These are phyloP conservation scores for Phania funesta DNA, from an alignment of 2,888 invertebrate species.

Conservation along the genomic window DNA sequence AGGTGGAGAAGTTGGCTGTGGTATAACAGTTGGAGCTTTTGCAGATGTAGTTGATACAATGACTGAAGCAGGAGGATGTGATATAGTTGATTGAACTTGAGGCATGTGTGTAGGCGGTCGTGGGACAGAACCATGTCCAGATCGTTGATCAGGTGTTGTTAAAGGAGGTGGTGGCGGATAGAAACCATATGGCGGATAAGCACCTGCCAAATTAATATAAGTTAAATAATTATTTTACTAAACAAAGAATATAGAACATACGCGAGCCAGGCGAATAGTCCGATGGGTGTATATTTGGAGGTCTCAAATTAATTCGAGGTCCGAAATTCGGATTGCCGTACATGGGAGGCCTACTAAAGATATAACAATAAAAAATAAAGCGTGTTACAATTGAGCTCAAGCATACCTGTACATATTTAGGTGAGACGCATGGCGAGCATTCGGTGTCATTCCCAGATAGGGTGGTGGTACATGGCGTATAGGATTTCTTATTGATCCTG, in stretches of 20 bases:
- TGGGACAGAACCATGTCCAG: conserved; percentile 23
- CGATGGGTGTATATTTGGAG: conserved; percentile 71
- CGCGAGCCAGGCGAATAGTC: conserved; percentile 76
- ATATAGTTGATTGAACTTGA: conserved; percentile 9
- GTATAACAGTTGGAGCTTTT: conserved; percentile 56
- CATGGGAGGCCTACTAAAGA: conserved; percentile 73
- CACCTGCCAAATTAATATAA: conserved; percentile 66
- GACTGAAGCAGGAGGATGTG: conserved; percentile 71
- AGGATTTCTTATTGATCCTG: conserved; percentile 42
- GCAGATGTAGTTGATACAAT: conserved; percentile 73
- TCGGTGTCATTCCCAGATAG: conserved; percentile 71
- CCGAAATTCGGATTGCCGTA: conserved; percentile 78
- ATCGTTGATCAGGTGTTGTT: conserved; percentile 71
- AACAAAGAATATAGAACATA: conserved; percentile 68
- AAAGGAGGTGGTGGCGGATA: conserved; percentile 77
- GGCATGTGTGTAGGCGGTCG: conserved; percentile 51
- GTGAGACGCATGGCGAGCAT: conserved; percentile 77
- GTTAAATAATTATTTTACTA: not conserved
- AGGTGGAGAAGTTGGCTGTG: conserved; percentile 31
- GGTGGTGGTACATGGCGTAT: conserved; percentile 61
- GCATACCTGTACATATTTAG: conserved; percentile 77
- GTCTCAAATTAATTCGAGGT: conserved; percentile 71
- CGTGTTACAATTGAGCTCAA: not conserved
- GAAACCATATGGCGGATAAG: conserved; percentile 75
- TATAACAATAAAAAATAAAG: not conserved